Evolutionary conservation across 2,797 vertebrate genomes (phyloP), one percentile per base, ranked within the genome.

Genomic region (Paguma larvata): DNA sequence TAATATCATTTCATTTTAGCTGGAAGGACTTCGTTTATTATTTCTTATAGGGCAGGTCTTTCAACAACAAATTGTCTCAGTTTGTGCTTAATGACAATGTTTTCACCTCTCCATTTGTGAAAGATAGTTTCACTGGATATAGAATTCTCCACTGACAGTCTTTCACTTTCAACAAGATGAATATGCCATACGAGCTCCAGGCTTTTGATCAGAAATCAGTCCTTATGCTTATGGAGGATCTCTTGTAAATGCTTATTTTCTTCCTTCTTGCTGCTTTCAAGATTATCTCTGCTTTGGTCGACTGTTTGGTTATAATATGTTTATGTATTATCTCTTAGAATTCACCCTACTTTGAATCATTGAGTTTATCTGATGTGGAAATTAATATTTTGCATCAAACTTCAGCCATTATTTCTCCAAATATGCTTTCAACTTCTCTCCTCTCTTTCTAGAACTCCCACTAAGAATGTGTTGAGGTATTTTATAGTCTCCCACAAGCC

Each of bases 341-440:
- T 48, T 83, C 59, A 65, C 30, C 41, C 53, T 91, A 48, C 41
- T 62, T 84, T 53, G 11, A 91, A 62, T 84, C 89, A 84, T 15
- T 63, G 67, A 67, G 27, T 82, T 82, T 70, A 51, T 83, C 59
- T 48, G 23, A 38, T 83, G 32, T 62, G 41, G 38, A 91, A 38
- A 83, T 72, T 34, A 89, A 48, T 19, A 23, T 83, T 83, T 91
- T 91, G 46, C 15, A 73, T 63, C 41, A 73, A 34, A 91, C 72
- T 91, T 83, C 11, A 63, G 32, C 23, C 32, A 73, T 84, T 73
- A 91, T 91, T 83, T 73, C 38, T 91, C 46, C 51, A 84, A 91
- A 59, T 63, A 48, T 8, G 72, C 11, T 73, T 73, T 91, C 53
- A 30, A 9, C 48, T 62, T 89, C 38, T 73, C 38, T 91, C 34